Base-by-base conservation (phyloP, 1,140 invertebrate species). In the Bicyclus anynana region DNA sequence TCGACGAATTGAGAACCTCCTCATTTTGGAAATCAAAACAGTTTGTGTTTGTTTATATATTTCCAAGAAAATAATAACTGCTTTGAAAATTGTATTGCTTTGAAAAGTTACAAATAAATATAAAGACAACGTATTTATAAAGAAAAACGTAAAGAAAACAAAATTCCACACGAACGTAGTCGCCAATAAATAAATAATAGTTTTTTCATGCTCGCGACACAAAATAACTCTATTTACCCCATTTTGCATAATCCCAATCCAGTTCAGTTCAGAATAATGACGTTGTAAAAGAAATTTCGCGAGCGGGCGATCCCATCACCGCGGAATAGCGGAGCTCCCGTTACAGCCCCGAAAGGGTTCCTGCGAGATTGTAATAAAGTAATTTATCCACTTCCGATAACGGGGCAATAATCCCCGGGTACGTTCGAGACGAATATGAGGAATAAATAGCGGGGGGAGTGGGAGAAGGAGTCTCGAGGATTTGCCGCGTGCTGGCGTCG, bases 351-450 rank as follows among this genome's bases (percentile, higher is more conserved):
- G 67, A 69, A 80, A 82, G 81, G 79, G 77, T 81, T 78, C 67
- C 67, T 54, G 67, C 54, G 67, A 69, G 72, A 66, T 65, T 67
- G 77, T 83, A 83, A 83, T 83, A 82, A 81, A 82, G 74, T 83
- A 82, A 83, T 83, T 82, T 83, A 85, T 82, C 78, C 74, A 80
- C 65, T 82, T 74, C 64, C 77, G 82, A 84, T 85, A 83, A 82
- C 74, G 53, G 74, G 74, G 59, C 62, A 65, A 65, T 62, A 65
- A 65, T 61, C 65, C 65, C 26, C 33, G 52, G 53, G 52, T 59
- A 54, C 62, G 61, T 20, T 62, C 59, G 55, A 47, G 51, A 61
- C 42, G 59, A 47, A 53, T 57, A 57, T 52, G 63, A 61, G 49
- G 53, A 60, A 48, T 61, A 65, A 56, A 62, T 58, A 62, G 50